Conservation (phyloP, 1,140 invertebrate genomes). For the Zophobas atratus region DNA sequence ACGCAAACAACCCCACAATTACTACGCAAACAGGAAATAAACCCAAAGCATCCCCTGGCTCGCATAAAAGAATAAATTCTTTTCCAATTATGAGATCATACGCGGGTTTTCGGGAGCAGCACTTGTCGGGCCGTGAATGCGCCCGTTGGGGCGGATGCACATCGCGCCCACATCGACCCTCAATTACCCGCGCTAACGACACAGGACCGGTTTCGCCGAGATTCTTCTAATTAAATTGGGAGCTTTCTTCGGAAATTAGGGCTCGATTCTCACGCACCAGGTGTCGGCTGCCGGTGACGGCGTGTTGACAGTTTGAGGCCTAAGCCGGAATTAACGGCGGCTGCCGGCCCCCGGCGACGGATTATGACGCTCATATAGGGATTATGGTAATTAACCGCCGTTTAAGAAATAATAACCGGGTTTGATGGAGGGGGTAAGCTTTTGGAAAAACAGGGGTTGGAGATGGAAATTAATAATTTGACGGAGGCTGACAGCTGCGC, state of each 20-base stretch:
- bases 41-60: neutral
- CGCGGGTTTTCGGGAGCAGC: slow-evolving; percentile 17
- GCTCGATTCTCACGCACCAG: slow-evolving; percentile 27
- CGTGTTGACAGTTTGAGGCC: slow-evolving; percentile 45
- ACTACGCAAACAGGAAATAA: slow-evolving; percentile 20
- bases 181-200: slow-evolving; percentile 48
- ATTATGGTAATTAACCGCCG: slow-evolving; percentile 56
- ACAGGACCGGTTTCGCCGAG: slow-evolving; percentile 41
- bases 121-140: slow-evolving; percentile 44
- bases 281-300: neutral
- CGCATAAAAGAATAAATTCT: slow-evolving; percentile 35
- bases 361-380: slow-evolving; percentile 53
- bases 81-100: slow-evolving; percentile 34
- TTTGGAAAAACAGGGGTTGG: slow-evolving; percentile 15
- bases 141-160: slow-evolving; percentile 51
- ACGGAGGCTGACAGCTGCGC: no score
- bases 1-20: no score
- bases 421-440: slow-evolving; percentile 6
- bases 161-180: slow-evolving; percentile 52
- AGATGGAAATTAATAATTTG: no score
- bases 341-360: slow-evolving; percentile 31
- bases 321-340: slow-evolving; percentile 52
- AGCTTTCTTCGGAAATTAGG: slow-evolving; percentile 13
- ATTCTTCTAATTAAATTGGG: slow-evolving; percentile 44
- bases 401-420: slow-evolving; percentile 39